Percentiles rank a stretch among this genome's conserved stretches.
These are phyloP conservation scores for Meloidogyne exigua DNA, from an alignment of 1,140 invertebrate genomes.

Conservation along the genomic window DNA sequence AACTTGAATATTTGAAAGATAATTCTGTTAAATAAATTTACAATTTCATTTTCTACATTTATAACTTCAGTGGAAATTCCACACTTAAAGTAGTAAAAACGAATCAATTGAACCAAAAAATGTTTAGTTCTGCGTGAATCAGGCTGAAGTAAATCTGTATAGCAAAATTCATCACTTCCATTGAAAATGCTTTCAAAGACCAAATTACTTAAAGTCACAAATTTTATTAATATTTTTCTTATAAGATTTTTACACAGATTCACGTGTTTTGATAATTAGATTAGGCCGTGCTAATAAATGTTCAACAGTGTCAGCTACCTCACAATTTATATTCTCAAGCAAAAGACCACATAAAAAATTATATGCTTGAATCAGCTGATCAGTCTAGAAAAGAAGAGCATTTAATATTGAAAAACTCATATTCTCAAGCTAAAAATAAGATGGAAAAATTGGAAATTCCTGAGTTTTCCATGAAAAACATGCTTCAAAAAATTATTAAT, in stretches of 20 bases:
- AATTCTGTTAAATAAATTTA: conserved; percentile 9
- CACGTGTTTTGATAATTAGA: conserved; percentile 18
- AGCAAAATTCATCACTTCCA: conserved; percentile 24
- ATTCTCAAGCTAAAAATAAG: no score
- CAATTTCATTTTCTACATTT: conserved; percentile 21
- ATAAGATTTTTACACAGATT: conserved; percentile 24
- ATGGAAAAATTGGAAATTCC: no score
- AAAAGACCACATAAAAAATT: conserved; percentile 31
- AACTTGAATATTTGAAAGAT: background rate
- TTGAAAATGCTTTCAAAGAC: conserved; percentile 31
- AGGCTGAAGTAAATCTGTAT: conserved; percentile 30
- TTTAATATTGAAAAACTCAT: no score
- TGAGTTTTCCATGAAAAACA: background rate
- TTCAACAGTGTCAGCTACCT: conserved; percentile 5
- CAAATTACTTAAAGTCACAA: conserved; percentile 17
- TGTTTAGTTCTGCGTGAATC: conserved; percentile 11
- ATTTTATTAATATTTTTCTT: background rate
- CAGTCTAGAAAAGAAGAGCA: conserved; percentile 4
- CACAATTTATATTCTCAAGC: conserved; percentile 10
- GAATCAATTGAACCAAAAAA: conserved; percentile 23
- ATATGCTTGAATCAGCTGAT: conserved; percentile 28
- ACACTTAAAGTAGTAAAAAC: conserved; percentile 31
- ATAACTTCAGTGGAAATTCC: conserved; percentile 16
- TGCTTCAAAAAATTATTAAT: background rate
- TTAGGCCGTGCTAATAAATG: conserved; percentile 10